Percentiles rank a stretch among this genome's conserved stretches.
phyloP scores from a whole-genome alignment of 2,797 vertebrate species.

The Hydrocynus forskahlii region DNA sequence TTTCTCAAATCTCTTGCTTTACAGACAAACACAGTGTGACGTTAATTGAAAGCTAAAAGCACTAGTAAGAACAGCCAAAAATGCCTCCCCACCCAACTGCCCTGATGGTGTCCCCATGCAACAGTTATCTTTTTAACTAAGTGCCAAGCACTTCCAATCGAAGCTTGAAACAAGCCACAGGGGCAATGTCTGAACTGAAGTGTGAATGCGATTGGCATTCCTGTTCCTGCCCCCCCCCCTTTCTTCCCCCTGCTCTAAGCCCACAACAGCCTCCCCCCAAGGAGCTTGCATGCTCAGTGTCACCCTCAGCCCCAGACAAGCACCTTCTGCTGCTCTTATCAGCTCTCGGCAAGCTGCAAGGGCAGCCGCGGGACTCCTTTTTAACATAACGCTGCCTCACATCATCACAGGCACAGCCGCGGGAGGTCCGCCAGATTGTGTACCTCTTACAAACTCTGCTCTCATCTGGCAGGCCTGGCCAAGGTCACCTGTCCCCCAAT shows the following conservation, averaged over 20 bases:
- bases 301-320: slow-evolving; percentile 57
- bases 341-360: slow-evolving; percentile 77
- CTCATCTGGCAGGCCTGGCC: slow-evolving; percentile 54
- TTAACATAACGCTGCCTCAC: slow-evolving; percentile 70
- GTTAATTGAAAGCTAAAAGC: too few relatives aligned
- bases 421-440: slow-evolving; percentile 70
- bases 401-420: slow-evolving; percentile 66
- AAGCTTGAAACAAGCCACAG: slow-evolving; percentile 26
- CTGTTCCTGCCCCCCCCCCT: background rate
- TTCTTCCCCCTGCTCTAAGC: background rate
- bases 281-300: slow-evolving; percentile 49
- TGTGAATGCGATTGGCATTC: slow-evolving; percentile 32
- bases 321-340: slow-evolving; percentile 79
- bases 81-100: too few relatives aligned
- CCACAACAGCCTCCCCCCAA: slow-evolving; percentile 30
- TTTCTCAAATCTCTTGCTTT: background rate
- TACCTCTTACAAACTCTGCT: slow-evolving; percentile 53
- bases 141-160: slow-evolving; percentile 24
- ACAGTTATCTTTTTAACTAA: slow-evolving; percentile 29
- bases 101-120: background rate
- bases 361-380: slow-evolving; percentile 62
- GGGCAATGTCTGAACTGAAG: slow-evolving; percentile 20
- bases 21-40: background rate
- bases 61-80: background rate
- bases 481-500: slow-evolving; percentile 55